Evolutionary conservation across 2,888 invertebrate genomes (phyloP).

Genomic region (Ernsta delagoae): DNA sequence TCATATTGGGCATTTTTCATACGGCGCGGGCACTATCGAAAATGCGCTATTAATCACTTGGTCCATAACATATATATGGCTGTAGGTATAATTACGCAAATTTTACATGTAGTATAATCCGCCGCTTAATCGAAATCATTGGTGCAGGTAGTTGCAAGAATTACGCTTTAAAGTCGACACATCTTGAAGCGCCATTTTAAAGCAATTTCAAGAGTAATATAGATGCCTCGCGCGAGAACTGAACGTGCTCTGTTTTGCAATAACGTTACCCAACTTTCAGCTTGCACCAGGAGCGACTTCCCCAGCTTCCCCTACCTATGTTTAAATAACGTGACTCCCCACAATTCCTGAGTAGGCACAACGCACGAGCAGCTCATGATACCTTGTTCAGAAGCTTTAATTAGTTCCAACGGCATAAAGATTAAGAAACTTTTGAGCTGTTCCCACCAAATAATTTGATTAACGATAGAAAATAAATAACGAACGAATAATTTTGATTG

Average conservation of each 20-base stretch:
- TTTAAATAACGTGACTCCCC: slow-evolving; percentile 22
- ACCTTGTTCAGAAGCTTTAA: slow-evolving; percentile 10
- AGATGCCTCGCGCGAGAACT: slow-evolving; percentile 26
- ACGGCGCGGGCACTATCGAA: too few species aligned
- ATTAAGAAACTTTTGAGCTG: slow-evolving; percentile 3
- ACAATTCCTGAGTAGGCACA: slow-evolving; percentile 3
- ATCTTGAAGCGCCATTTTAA: slow-evolving; percentile 24
- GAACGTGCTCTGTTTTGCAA: slow-evolving; percentile 30
- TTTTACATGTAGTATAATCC: neutral
- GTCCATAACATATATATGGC: too few species aligned
- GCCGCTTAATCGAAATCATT: neutral
- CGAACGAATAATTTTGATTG: too few species aligned
- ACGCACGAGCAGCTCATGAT: neutral
- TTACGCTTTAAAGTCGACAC: slow-evolving; percentile 7
- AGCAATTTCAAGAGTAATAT: slow-evolving; percentile 31
- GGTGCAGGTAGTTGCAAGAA: neutral
- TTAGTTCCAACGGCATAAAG: slow-evolving; percentile 9
- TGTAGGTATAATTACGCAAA: too few species aligned
- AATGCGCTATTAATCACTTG: too few species aligned
- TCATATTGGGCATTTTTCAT: too few species aligned
- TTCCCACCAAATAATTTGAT: too few species aligned
- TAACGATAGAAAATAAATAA: too few species aligned
- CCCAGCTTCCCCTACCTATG: neutral
- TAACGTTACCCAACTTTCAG: slow-evolving; percentile 19
- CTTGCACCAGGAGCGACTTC: slow-evolving; percentile 26